Evolutionary conservation across 1,140 invertebrate species (phyloP).

Genomic region (Leptonema lineaticorne): DNA sequence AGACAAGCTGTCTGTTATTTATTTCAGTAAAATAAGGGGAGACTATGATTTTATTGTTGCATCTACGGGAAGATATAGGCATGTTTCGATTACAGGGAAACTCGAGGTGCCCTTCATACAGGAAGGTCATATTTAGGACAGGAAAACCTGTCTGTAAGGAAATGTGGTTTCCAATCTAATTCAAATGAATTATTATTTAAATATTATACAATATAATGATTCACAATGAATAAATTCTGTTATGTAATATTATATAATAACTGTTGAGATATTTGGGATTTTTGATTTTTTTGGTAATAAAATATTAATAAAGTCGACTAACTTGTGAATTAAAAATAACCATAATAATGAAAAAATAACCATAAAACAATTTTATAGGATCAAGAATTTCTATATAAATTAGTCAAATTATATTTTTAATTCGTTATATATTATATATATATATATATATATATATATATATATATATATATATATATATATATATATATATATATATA

Average conservation of each 20-base stretch:
- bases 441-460: neutral
- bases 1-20: neutral
- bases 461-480: neutral
- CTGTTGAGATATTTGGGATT: too few relatives aligned
- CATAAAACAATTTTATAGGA: neutral
- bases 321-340: too few relatives aligned
- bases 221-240: too few relatives aligned
- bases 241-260: too few relatives aligned
- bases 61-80: conserved; percentile 13
- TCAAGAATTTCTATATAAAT: neutral
- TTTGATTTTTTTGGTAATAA: too few relatives aligned
- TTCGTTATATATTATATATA: neutral
- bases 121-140: conserved; percentile 13
- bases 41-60: conserved; percentile 19
- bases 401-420: too few relatives aligned
- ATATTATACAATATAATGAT: too few relatives aligned
- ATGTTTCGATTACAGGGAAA: conserved; percentile 1
- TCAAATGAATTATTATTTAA: too few relatives aligned
- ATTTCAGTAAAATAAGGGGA: neutral
- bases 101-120: conserved; percentile 18
- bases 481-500: neutral
- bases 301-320: too few relatives aligned
- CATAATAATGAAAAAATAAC: too few relatives aligned
- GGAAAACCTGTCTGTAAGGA: conserved; percentile 17
- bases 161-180: too few relatives aligned